Conservation (phyloP, 1,140 invertebrate species). For the Mamestra configurata region DNA sequence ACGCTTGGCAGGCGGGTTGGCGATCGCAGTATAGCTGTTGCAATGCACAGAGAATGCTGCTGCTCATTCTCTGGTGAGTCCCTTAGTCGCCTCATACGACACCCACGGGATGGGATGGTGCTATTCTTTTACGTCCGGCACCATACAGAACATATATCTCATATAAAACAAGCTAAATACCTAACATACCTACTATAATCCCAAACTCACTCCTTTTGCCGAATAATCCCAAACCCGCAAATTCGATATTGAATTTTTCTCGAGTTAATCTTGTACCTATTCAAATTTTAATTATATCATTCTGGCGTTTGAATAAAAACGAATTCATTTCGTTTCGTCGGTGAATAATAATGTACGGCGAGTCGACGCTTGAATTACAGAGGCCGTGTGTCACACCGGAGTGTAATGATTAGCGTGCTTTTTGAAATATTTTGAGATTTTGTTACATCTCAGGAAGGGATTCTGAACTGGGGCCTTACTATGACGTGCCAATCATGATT, state of each 20-base stretch:
- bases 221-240: conserved; percentile 60
- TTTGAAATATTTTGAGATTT: conserved; percentile 3
- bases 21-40: too few relatives aligned
- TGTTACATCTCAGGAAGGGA: background rate
- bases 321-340: conserved; percentile 80
- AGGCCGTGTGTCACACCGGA: conserved; percentile 67
- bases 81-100: too few relatives aligned
- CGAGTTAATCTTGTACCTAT: conserved; percentile 85
- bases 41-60: too few relatives aligned
- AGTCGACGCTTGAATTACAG: conserved; percentile 71
- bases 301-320: conserved; percentile 86
- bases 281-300: conserved; percentile 87
- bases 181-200: background rate
- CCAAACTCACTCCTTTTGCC: conserved; percentile 56
- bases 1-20: too few relatives aligned
- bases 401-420: conserved; percentile 56
- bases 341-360: conserved; percentile 82
- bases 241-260: conserved; percentile 82
- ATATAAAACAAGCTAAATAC: background rate
- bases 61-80: too few relatives aligned
- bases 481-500: too few relatives aligned
- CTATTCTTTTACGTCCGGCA: too few relatives aligned
- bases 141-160: too few relatives aligned
- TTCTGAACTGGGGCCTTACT: too few relatives aligned
- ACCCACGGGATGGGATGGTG: too few relatives aligned